Base-by-base conservation (phyloP, 2,113 vertebrate species). In the Thalassarche chlororhynchos region DNA sequence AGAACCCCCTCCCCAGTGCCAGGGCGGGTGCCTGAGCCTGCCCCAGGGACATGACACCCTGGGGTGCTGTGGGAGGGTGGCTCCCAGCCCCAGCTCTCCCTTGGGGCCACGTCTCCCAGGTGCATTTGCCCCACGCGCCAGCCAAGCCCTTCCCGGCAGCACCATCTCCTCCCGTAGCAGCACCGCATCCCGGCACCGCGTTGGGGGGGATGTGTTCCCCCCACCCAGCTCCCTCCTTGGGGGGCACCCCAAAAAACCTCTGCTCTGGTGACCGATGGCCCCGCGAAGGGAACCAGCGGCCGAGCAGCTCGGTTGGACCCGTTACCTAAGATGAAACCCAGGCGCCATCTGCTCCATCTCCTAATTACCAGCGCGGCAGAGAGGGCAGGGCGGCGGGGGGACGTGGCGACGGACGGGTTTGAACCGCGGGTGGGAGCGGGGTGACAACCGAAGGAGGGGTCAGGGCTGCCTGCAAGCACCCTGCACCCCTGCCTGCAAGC, bases 271-370 rank as follows among this genome's bases (percentile, higher is more conserved):
- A 14, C 31, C 1, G 6, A 3, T 2, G 16, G 36, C 60, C 76
- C 62, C 4, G 3, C 1, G 2, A 47, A 75, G 70, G 82, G 78
- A 54, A 15, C 25, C 36, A 15, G 81, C 1, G 14, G 84, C 62
- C 46, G 3, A 77, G 84, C 55, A 46, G 81, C 84, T 82, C 6
- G 1, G 34, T 84, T 60, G 90, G 94, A 90, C 69, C 87, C 25
- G 20, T 83, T 91, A 68, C 88, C 95, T 90, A 87, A 94, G 94
- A 96, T 93, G 96, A 93, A 94, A 82, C 94, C 82, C 92, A 54
- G 94, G 96, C 78, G 5, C 95, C 96, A 96, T 97, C 96, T 94
- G 95, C 90, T 95, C 92, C 7, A 4, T 72, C 95, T 94, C 84
- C 84, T 94, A 70, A 84, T 97, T 80, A 82, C 64, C 42, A 87